Evolutionary conservation across 2,888 invertebrate species (phyloP).

Genomic region (Thereva unica): DNA sequence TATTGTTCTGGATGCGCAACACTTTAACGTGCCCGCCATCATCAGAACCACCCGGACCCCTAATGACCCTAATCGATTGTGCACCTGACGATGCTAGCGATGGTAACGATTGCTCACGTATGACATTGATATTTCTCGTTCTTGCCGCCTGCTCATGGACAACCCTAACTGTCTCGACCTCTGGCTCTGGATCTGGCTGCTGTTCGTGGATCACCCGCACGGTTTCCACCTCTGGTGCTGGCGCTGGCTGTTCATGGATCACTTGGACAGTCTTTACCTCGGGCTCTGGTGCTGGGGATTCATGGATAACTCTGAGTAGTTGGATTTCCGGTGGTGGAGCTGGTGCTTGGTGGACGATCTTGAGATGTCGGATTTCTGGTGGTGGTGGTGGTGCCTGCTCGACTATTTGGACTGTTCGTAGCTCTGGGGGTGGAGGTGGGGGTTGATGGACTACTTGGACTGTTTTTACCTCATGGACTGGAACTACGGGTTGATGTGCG

Average conservation of each 20-base stretch:
- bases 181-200: neutral
- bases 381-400: conserved; percentile 19
- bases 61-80: too few species aligned
- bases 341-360: conserved; percentile 25
- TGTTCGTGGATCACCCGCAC: conserved; percentile 16
- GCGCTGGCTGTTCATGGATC: conserved; percentile 19
- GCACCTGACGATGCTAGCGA: too few species aligned
- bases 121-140: neutral
- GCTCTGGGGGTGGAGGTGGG: conserved; percentile 22
- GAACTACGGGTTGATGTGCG: neutral
- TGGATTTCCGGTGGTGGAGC: conserved; percentile 26
- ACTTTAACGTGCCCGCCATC: too few species aligned
- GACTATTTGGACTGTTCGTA: conserved; percentile 2
- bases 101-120: too few species aligned
- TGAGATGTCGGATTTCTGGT: conserved; percentile 22
- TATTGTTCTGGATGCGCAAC: too few species aligned
- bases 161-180: conserved; percentile 20
- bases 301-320: conserved; percentile 11
- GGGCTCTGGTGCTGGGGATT: conserved; percentile 19
- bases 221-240: conserved; percentile 28
- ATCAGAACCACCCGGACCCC: too few species aligned
- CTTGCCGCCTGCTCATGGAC: conserved; percentile 20
- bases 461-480: conserved; percentile 10
- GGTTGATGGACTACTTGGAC: conserved; percentile 13
- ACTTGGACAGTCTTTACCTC: conserved; percentile 25